These are phyloP conservation scores for Caranx ignobilis DNA, from an alignment of 2,113 vertebrate genomes.

Conservation along the genomic window DNA sequence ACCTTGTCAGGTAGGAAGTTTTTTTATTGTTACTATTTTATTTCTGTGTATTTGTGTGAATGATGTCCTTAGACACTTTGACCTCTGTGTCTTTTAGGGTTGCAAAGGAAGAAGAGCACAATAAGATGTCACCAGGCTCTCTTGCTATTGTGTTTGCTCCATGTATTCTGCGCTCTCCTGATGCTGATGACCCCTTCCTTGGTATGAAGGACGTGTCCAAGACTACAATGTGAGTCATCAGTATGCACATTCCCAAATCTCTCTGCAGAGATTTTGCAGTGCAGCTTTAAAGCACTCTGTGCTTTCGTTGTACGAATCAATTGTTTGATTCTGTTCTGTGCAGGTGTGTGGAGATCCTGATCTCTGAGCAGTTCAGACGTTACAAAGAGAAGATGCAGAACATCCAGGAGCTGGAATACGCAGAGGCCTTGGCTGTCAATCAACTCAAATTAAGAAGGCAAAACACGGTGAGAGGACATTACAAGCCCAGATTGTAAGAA, in stretches of 20 bases:
- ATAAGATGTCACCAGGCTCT: constrained; percentile 93
- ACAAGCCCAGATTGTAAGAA: not conserved
- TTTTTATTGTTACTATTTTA: not conserved
- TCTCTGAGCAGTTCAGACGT: constrained; percentile 92
- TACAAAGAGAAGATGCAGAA: constrained; percentile 96
- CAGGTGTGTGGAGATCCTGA: constrained; percentile 96
- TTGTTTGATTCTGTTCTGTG: not conserved
- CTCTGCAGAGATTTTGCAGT: not conserved
- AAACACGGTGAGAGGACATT: constrained; percentile 84
- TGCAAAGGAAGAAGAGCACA: constrained; percentile 91
- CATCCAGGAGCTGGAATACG: constrained; percentile 92
- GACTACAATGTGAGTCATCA: constrained; percentile 91
- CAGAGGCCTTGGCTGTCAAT: constrained; percentile 88
- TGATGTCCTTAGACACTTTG: not conserved
- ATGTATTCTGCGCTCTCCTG: constrained; percentile 91
- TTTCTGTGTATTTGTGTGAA: not conserved
- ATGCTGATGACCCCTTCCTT: constrained; percentile 90
- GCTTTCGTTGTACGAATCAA: not conserved
- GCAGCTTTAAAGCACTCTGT: not conserved
- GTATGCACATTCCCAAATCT: not conserved
- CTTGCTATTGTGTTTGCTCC: constrained; percentile 97
- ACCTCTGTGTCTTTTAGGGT: constrained; percentile 84
- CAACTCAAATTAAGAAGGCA: constrained; percentile 90
- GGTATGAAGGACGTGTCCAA: constrained; percentile 94
- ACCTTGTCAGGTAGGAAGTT: constrained; percentile 91